Conservation (phyloP, 2,113 vertebrate species). For the Syrrhaptes paradoxus region DNA sequence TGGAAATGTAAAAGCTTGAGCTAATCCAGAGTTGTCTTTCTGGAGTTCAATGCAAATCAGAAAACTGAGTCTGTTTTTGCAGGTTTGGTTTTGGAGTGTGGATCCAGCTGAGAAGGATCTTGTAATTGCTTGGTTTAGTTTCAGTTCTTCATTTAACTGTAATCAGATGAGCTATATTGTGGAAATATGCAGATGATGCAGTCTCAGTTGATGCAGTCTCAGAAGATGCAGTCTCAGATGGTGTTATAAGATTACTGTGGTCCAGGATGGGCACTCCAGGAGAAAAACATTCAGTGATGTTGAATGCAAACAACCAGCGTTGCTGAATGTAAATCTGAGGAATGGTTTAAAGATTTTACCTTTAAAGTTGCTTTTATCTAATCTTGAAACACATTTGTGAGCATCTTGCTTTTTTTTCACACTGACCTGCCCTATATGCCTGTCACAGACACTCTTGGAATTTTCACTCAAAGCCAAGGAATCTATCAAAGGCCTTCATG, state of each 20-base stretch:
- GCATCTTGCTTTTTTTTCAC: not conserved
- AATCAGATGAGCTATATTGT: not conserved
- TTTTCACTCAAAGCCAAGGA: not conserved
- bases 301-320: not conserved
- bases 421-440: not conserved
- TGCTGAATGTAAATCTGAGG: not conserved
- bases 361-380: not conserved
- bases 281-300: not conserved
- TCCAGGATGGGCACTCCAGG: not conserved
- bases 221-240: not conserved
- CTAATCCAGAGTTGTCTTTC: not conserved
- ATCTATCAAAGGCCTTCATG: not conserved
- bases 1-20: not conserved
- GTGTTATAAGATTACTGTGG: not conserved
- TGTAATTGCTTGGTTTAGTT: not conserved
- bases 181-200: not conserved
- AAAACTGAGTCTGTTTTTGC: not conserved
- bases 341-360: not conserved
- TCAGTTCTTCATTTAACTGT: not conserved
- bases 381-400: not conserved
- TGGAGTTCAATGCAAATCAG: not conserved
- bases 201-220: not conserved
- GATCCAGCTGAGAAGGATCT: not conserved
- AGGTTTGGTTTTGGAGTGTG: not conserved
- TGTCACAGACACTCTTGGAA: not conserved